Base-by-base conservation (phyloP, 2,888 invertebrate genomes). In the Pseudococcus jackbeardsleyi region DNA sequence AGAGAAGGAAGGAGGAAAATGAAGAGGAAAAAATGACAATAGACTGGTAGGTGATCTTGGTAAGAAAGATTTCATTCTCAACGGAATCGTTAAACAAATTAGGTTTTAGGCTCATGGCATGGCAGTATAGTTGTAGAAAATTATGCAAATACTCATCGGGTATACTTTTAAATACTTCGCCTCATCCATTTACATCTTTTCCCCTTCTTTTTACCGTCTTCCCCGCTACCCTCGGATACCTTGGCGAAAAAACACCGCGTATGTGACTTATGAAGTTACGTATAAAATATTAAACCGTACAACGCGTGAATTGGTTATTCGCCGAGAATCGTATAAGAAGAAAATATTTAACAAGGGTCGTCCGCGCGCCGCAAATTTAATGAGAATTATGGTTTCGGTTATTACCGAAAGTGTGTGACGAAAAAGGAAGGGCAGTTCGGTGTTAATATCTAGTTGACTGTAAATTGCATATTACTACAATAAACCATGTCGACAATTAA, bases 401-500 rank as follows among this genome's bases (percentile, higher is more conserved):
- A 85, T 85, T 85, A 82, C 79, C 48, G 54, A 88, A 79, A 88
- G 86, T 86, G 86, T 86, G 86, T 68, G 86, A 86, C 86, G 86
- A 79, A 82, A 50, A 87, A 79, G 42, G 59, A 88, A 82, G 88
- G 88, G 82, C 88, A 88, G 88, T 79, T 54, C 82, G 54, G 39
- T 46, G 79, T 88, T 88, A 77, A 88, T 88, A 88, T 88, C 88
- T 88, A 79, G 88, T 88, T 88, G 79, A 88, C 88, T 88, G 88
- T 88, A 88, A 88, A 88, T 88, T 88, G 88, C 79, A 54, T 88
- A 79, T 88, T 88, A 79, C 88, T 54, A 79, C 79, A 79, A 82
- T 88, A 88, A 88, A 88, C 88, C 88, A 88, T 82, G 88, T 88
- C 77, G 88, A 88, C 88, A 88, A 88, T 88, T 88, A 88, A 88